These are phyloP conservation scores for Halcyon badia DNA, from an alignment of 2,797 vertebrate genomes.

Conservation along the genomic window DNA sequence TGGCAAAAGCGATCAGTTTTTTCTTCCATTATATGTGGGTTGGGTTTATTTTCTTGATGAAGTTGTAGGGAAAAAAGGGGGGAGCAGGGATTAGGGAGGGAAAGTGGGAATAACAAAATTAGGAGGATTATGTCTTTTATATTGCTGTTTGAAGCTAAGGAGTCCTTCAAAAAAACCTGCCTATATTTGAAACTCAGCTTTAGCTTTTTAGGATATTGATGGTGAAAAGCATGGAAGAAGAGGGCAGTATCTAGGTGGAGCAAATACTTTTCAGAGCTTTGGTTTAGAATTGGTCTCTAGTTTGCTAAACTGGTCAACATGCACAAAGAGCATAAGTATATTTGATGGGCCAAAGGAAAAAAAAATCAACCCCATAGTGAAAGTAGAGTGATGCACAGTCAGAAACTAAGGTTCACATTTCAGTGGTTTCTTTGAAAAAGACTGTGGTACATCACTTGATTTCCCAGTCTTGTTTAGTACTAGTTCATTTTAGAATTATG, in stretches of 20 bases:
- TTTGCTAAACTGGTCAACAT: neutral
- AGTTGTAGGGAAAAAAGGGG: neutral
- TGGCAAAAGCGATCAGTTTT: neutral
- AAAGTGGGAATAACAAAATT: neutral
- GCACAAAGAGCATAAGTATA: neutral
- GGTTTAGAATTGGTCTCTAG: neutral
- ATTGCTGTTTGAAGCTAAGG: neutral
- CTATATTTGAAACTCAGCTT: neutral
- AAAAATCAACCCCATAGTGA: neutral
- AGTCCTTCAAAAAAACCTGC: neutral
- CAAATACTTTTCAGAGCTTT: neutral
- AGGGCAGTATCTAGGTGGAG: neutral
- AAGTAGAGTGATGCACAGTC: accelerated
- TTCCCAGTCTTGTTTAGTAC: neutral
- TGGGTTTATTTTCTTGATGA: neutral
- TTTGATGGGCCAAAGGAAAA: neutral
- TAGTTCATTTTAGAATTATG: neutral
- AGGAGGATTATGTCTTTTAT: neutral
- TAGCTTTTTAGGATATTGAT: neutral
- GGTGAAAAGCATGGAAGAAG: neutral
- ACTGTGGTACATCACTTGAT: neutral
- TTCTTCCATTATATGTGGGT: neutral
- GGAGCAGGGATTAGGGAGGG: accelerated
- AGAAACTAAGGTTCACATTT: neutral
- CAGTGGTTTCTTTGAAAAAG: neutral